These are phyloP conservation scores for Ptychoptera contaminata DNA, from an alignment of 2,888 invertebrate genomes.

Conservation along the genomic window DNA sequence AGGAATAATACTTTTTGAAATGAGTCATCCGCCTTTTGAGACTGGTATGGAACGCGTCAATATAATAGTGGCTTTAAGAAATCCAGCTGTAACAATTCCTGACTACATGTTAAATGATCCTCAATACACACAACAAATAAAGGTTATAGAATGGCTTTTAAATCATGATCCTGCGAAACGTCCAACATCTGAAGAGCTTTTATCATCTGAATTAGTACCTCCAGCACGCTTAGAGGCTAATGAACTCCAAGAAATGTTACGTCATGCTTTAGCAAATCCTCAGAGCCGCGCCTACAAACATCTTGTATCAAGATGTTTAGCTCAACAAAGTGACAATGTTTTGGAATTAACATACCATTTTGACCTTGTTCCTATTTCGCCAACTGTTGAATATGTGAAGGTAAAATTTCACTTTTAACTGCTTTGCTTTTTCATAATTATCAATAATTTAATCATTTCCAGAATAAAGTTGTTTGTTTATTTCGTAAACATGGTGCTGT, in stretches of 20 bases:
- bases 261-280: slow-evolving; percentile 66
- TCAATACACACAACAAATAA: slow-evolving; percentile 1
- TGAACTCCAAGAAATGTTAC: slow-evolving; percentile 64
- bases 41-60: slow-evolving; percentile 75
- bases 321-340: slow-evolving; percentile 27
- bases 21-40: slow-evolving; percentile 56
- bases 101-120: slow-evolving; percentile 33
- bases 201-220: slow-evolving; percentile 70
- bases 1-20: slow-evolving; percentile 81
- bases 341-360: slow-evolving; percentile 68
- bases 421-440: background rate
- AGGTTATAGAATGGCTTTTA: slow-evolving; percentile 56
- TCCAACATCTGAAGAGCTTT: slow-evolving; percentile 72
- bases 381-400: slow-evolving; percentile 29
- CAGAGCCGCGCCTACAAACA: slow-evolving; percentile 64
- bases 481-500: slow-evolving; percentile 68
- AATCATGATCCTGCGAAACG: slow-evolving; percentile 70
- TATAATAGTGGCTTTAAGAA: slow-evolving; percentile 49
- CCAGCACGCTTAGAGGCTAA: slow-evolving; percentile 75
- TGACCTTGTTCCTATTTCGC: slow-evolving; percentile 32
- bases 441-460: background rate
- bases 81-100: slow-evolving; percentile 49
- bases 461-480: slow-evolving; percentile 33
- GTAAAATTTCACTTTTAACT: slow-evolving; percentile 1
- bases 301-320: slow-evolving; percentile 35